Evolutionary conservation across 2,888 invertebrate genomes (phyloP).

Genomic region (Netelia melanura): DNA sequence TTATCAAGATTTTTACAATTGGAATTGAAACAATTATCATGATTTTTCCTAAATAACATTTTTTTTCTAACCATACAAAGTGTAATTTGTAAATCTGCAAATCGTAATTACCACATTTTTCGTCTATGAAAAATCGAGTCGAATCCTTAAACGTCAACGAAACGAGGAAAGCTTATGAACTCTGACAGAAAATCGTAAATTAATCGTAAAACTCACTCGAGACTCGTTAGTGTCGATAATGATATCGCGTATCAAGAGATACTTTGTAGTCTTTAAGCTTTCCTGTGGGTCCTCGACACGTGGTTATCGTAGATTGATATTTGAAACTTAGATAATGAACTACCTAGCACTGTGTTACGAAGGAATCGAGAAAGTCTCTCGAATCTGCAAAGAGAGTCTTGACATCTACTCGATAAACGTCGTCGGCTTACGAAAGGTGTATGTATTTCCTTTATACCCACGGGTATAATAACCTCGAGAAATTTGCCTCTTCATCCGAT

Average conservation of each 20-base stretch:
- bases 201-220: too few species aligned
- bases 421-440: not conserved
- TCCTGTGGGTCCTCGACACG: conserved; percentile 11
- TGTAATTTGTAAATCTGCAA: not conserved
- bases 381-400: conserved; percentile 42
- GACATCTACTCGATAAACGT: conserved; percentile 46
- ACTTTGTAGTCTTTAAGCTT: conserved; percentile 10
- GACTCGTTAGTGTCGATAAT: too few species aligned
- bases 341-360: conserved; percentile 6
- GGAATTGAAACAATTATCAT: too few species aligned
- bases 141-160: not conserved
- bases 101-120: not conserved
- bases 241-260: not conserved
- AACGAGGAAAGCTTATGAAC: too few species aligned
- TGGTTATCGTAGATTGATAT: conserved; percentile 18
- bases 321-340: conserved; percentile 33
- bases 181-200: too few species aligned
- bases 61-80: too few species aligned
- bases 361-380: conserved; percentile 26
- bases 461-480: conserved; percentile 32
- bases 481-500: conserved; percentile 27
- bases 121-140: not conserved
- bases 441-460: conserved; percentile 20
- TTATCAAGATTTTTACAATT: not conserved
- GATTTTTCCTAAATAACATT: too few species aligned